A percentile compares a stretch with the other conserved stretches of the same genome.
Evolutionary conservation across 2,113 vertebrate species (phyloP).

Genomic region (Oryctolagus cuniculus): mOryCun1.1 NC_091447.1:4360001-4360500

Average conservation of each 20-base stretch:
- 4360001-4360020: not conserved
- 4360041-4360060: not conserved
- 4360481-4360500: constrained; percentile 9
- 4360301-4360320: not conserved
- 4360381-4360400: not conserved
- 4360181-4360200: not conserved
- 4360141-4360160: not conserved
- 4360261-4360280: not conserved
- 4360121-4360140: not conserved
- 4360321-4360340: not conserved
- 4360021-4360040: not conserved
- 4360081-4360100: not conserved
- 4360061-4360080: not conserved
- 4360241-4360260: not conserved
- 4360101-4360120: not conserved
- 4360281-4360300: not conserved
- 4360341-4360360: not conserved
- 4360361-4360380: not conserved
- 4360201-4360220: constrained; percentile 17
- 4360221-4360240: not conserved
- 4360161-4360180: not conserved
- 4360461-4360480: not conserved
- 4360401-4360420: not conserved
- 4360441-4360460: constrained; percentile 4
- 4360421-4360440: not conserved